phyloP scores from a whole-genome alignment of 2,888 invertebrate species.

The Panopea generosa region DNA sequence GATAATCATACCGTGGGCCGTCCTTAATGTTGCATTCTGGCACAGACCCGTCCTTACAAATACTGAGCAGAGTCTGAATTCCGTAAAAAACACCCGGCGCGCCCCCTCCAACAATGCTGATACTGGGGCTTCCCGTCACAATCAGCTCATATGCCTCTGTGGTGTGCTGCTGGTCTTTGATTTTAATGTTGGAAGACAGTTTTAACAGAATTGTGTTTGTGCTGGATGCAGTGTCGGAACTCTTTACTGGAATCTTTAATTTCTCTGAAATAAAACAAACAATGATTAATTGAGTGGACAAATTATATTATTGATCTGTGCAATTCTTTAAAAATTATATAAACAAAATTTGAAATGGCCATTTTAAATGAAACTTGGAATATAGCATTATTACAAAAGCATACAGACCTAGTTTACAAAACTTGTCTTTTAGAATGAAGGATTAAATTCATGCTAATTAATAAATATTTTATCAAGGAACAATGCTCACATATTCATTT shows the following conservation, averaged over 20 bases:
- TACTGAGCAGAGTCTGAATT: constrained; percentile 64
- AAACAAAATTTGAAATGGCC: too few relatives aligned
- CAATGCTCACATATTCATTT: too few relatives aligned
- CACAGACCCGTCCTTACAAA: constrained; percentile 30
- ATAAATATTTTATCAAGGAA: too few relatives aligned
- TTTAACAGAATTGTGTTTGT: background rate
- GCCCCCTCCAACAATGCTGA: constrained; percentile 43
- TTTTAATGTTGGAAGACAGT: background rate
- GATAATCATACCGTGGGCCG: constrained; percentile 65
- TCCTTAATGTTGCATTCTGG: constrained; percentile 61
- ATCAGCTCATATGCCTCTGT: constrained; percentile 38
- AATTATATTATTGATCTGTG: too few relatives aligned
- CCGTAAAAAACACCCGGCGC: constrained; percentile 72
- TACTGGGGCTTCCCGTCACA: constrained; percentile 13
- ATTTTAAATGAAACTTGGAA: too few relatives aligned
- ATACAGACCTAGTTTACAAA: too few relatives aligned
- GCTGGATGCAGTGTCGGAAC: constrained; percentile 7
- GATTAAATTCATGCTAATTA: too few relatives aligned
- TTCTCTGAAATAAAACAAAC: constrained; percentile 49
- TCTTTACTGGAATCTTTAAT: constrained; percentile 24
- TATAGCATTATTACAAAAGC: too few relatives aligned
- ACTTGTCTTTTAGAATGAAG: too few relatives aligned
- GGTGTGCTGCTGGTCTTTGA: background rate
- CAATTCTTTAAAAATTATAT: too few relatives aligned
- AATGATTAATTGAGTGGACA: too few relatives aligned